phyloP scores from a whole-genome alignment of 2,113 vertebrate genomes.

The Rousettus leschenaultii region DNA sequence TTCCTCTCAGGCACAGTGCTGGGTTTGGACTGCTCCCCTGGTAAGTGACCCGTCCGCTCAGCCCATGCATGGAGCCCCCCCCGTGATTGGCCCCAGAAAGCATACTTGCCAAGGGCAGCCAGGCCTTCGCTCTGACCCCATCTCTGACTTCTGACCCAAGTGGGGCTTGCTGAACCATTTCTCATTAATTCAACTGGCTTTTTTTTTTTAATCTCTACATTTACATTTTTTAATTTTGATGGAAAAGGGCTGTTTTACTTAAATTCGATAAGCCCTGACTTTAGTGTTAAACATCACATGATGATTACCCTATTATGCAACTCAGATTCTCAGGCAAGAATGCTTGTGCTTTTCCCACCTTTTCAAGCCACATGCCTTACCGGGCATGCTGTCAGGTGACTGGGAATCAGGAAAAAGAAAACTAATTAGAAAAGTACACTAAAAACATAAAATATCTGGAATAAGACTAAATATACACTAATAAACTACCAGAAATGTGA shows the following conservation, averaged over 20 bases:
- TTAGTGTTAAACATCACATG: neutral
- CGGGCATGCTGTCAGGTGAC: neutral
- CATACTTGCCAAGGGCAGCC: neutral
- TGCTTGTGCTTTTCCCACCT: neutral
- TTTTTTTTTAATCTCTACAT: neutral
- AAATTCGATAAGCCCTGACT: neutral
- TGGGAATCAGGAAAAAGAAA: neutral
- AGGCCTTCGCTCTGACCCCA: neutral
- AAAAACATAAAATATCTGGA: neutral
- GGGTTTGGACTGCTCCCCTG: neutral
- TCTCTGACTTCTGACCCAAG: neutral
- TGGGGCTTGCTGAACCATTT: neutral
- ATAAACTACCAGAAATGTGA: neutral
- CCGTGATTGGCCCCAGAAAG: neutral
- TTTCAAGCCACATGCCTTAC: neutral
- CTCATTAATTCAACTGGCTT: neutral
- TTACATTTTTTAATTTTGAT: neutral
- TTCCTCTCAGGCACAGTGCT: no score
- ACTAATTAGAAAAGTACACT: neutral
- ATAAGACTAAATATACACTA: neutral
- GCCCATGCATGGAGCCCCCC: neutral
- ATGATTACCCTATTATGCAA: neutral
- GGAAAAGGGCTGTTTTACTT: neutral
- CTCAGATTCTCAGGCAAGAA: neutral
- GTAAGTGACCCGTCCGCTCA: neutral